These are phyloP conservation scores for Carlito syrichta DNA, from an alignment of 2,113 vertebrate genomes.

Conservation along the genomic window DNA sequence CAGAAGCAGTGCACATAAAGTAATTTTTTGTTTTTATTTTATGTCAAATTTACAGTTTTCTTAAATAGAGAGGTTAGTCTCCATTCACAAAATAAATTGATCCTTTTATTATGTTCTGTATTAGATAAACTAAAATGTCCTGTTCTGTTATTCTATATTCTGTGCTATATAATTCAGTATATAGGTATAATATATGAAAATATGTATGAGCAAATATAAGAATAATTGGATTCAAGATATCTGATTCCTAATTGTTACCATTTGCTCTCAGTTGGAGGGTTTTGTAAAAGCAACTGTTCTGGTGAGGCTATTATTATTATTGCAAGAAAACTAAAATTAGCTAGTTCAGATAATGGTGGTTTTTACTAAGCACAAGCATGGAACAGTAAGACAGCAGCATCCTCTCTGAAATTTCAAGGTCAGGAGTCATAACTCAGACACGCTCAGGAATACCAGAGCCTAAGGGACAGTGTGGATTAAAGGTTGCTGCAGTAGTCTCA, in stretches of 20 bases:
- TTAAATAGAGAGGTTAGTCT: not conserved
- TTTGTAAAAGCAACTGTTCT: not conserved
- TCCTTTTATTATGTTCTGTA: not conserved
- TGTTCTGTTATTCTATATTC: not conserved
- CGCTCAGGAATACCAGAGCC: not conserved
- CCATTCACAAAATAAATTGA: not conserved
- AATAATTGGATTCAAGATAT: not conserved
- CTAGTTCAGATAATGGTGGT: not conserved
- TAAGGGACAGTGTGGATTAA: not conserved
- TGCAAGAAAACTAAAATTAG: not conserved
- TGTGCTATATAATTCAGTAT: not conserved
- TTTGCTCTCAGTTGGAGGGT: not conserved
- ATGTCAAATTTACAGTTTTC: not conserved
- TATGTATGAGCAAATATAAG: not conserved
- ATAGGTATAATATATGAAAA: not conserved
- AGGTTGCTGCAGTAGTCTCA: not conserved
- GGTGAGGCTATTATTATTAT: not conserved
- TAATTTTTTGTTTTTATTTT: not conserved
- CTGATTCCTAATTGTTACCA: rapidly evolving
- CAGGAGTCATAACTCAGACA: not conserved
- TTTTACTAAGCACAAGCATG: not conserved
- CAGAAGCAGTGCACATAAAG: not conserved
- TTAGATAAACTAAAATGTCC: not conserved
- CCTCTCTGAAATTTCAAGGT: not conserved
- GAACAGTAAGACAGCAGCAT: not conserved